Conservation (phyloP, 1,140 invertebrate species). For the Apis mellifera region DNA sequence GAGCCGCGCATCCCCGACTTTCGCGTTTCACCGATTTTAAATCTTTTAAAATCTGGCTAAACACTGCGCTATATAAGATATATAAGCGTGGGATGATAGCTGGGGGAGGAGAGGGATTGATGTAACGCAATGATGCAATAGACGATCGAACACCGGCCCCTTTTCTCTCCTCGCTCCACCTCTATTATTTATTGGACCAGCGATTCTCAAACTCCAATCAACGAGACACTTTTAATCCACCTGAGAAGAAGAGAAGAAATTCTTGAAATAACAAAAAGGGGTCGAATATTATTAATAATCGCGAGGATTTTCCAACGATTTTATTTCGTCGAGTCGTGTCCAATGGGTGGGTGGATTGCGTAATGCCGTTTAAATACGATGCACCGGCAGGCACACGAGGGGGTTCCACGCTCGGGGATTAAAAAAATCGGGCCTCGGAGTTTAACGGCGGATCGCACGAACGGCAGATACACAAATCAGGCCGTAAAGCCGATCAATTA, state of each 20-base stretch:
- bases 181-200: not conserved
- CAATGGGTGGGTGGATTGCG: slow-evolving; percentile 64
- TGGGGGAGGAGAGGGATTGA: slow-evolving; percentile 40
- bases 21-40: slow-evolving; percentile 48
- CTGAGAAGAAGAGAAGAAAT: too few species aligned
- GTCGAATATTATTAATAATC: too few species aligned
- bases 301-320: too few species aligned
- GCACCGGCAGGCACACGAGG: slow-evolving; percentile 45
- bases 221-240: not conserved
- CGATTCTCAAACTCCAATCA: too few species aligned
- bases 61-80: slow-evolving; percentile 1
- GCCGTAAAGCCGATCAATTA: slow-evolving; percentile 75
- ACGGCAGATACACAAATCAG: slow-evolving; percentile 76
- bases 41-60: slow-evolving; percentile 31
- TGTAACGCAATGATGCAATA: slow-evolving; percentile 64
- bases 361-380: slow-evolving; percentile 64
- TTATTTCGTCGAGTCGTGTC: too few species aligned
- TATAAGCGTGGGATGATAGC: not conserved
- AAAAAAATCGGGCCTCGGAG: slow-evolving; percentile 60
- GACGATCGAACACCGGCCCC: slow-evolving; percentile 52
- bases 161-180: too few species aligned
- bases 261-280: too few species aligned
- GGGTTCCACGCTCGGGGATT: slow-evolving; percentile 47
- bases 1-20: slow-evolving; percentile 62
- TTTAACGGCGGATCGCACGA: slow-evolving; percentile 64